Percentiles rank a stretch among this genome's conserved stretches.
Evolutionary conservation across 2,888 invertebrate species (phyloP).

Genomic region (Cerastoderma edule): DNA sequence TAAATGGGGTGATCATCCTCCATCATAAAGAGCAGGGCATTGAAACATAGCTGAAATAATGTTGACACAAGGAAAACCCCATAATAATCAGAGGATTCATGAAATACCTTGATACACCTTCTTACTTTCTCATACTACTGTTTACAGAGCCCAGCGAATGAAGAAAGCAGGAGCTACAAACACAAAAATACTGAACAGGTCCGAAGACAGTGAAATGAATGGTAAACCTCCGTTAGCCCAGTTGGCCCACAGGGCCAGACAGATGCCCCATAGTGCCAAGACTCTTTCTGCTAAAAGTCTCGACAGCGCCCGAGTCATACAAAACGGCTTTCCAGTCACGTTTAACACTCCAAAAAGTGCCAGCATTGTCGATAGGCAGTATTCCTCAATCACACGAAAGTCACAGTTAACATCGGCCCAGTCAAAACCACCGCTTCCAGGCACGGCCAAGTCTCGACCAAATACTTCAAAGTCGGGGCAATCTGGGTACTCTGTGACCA

Average conservation of each 20-base stretch:
- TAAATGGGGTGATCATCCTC: too few species aligned
- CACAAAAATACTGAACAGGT: slow-evolving; percentile 74
- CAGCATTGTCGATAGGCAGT: slow-evolving; percentile 30
- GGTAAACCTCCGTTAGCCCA: slow-evolving; percentile 60
- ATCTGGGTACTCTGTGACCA: slow-evolving; percentile 68
- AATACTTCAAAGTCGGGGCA: slow-evolving; percentile 65
- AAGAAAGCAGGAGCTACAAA: slow-evolving; percentile 80
- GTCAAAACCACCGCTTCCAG: slow-evolving; percentile 64
- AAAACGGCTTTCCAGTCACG: slow-evolving; percentile 56
- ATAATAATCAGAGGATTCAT: too few species aligned
- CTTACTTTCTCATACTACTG: too few species aligned
- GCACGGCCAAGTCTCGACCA: slow-evolving; percentile 62
- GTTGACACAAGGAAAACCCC: too few species aligned
- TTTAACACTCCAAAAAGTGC: slow-evolving; percentile 36
- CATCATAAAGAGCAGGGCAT: too few species aligned
- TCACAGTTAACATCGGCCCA: slow-evolving; percentile 47
- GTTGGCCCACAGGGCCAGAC: slow-evolving; percentile 64
- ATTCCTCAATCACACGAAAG: slow-evolving; percentile 46
- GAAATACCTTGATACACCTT: too few species aligned
- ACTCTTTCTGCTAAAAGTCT: slow-evolving; percentile 75
- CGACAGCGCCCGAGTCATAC: slow-evolving; percentile 74
- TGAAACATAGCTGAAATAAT: too few species aligned
- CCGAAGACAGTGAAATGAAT: slow-evolving; percentile 23
- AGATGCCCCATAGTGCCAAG: slow-evolving; percentile 80
- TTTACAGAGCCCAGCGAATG: slow-evolving; percentile 79